Evolutionary conservation across 2,797 vertebrate genomes (phyloP).

Genomic region (Ambastaia sidthimunki): DNA sequence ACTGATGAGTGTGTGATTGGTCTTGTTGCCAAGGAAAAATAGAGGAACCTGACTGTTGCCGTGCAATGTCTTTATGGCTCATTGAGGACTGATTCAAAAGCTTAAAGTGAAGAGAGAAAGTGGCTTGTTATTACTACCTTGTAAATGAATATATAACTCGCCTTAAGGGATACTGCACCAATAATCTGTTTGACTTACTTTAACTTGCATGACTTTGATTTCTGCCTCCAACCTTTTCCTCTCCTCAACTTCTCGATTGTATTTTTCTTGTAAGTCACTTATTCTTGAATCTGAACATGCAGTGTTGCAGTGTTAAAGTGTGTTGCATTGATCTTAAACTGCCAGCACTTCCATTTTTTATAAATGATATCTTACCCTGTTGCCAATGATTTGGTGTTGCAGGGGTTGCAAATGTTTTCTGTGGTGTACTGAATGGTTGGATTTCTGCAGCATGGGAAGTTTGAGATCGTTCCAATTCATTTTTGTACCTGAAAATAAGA

Average conservation of each 20-base stretch:
- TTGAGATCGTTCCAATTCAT: slow-evolving; percentile 86
- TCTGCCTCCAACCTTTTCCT: slow-evolving; percentile 86
- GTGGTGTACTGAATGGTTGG: slow-evolving; percentile 78
- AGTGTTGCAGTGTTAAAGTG: slow-evolving; percentile 7
- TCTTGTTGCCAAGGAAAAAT: slow-evolving; percentile 93
- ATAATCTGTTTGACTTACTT: slow-evolving; percentile 72
- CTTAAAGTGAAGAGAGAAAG: slow-evolving; percentile 67
- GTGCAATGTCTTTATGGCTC: slow-evolving; percentile 88
- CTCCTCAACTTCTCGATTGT: slow-evolving; percentile 86
- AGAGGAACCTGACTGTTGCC: slow-evolving; percentile 87
- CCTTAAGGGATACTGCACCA: neutral
- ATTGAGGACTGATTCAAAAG: slow-evolving; percentile 77
- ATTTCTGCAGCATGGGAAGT: slow-evolving; percentile 70
- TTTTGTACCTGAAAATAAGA: slow-evolving; percentile 82
- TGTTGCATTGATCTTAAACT: slow-evolving; percentile 7
- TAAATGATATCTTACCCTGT: slow-evolving; percentile 73
- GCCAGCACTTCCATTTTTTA: slow-evolving; percentile 26
- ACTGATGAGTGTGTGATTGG: slow-evolving; percentile 70
- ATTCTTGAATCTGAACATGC: slow-evolving; percentile 77
- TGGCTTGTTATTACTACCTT: neutral
- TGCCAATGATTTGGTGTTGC: slow-evolving; percentile 74
- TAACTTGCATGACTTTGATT: slow-evolving; percentile 82
- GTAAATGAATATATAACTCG: neutral
- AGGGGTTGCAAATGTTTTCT: slow-evolving; percentile 76
- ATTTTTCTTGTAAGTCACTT: slow-evolving; percentile 88